A percentile compares a stretch with the other conserved stretches of the same genome.
Conservation (phyloP, 2,113 vertebrate species). For the Megaceryle maxima region DNA sequence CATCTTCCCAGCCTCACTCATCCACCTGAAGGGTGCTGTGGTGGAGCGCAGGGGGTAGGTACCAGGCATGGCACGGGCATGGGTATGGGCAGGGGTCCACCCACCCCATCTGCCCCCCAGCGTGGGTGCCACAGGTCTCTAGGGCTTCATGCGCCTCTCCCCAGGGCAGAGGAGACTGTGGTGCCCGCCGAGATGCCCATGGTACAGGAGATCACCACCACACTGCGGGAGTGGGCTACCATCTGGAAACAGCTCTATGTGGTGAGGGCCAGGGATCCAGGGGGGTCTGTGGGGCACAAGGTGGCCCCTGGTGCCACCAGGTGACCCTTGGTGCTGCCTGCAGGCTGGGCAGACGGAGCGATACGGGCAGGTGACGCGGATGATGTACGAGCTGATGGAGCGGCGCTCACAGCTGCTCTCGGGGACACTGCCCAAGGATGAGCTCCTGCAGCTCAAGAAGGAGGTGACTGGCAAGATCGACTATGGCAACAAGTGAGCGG, state of each 20-base stretch:
- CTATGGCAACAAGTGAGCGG: conserved; percentile 65
- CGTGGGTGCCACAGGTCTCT: fast-evolving
- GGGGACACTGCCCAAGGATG: conserved; percentile 48
- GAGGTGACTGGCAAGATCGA: conserved; percentile 66
- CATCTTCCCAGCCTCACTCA: conserved; percentile 61
- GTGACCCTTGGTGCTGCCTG: neutral
- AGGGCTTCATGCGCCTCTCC: neutral
- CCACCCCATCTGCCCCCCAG: fast-evolving
- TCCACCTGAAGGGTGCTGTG: conserved; percentile 15
- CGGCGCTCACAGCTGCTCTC: conserved; percentile 61
- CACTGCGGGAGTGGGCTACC: conserved; percentile 61
- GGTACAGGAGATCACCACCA: conserved; percentile 72
- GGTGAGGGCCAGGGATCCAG: neutral
- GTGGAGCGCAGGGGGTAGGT: conserved; percentile 51
- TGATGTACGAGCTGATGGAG: conserved; percentile 70
- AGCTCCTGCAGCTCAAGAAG: conserved; percentile 58
- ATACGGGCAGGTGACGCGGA: conserved; percentile 18
- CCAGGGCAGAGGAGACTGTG: neutral
- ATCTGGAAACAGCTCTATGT: conserved; percentile 68
- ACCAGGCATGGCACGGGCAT: neutral
- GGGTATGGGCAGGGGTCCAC: neutral
- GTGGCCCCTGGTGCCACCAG: neutral
- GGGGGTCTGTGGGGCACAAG: fast-evolving
- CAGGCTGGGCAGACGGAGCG: conserved; percentile 21
- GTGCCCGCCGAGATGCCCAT: conserved; percentile 33